These are phyloP conservation scores for Xiphorhynchus elegans DNA, from an alignment of 2,113 vertebrate genomes.

Conservation along the genomic window DNA sequence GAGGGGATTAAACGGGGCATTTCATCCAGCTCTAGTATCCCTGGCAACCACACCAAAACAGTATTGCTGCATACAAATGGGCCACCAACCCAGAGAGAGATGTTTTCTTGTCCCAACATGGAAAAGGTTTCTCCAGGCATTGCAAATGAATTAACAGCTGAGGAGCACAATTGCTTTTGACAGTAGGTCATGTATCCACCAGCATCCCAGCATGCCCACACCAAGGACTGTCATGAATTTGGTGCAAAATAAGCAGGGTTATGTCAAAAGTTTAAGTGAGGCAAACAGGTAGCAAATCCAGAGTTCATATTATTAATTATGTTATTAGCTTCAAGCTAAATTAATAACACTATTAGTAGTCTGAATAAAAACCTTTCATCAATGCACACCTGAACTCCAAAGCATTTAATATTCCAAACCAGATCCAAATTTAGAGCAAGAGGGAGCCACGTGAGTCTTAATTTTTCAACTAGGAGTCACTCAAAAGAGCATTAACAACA, in stretches of 20 bases:
- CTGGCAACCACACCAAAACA: not conserved
- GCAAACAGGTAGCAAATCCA: not conserved
- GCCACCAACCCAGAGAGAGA: not conserved
- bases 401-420: slow-evolving; percentile 30
- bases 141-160: not conserved
- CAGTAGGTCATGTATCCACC: not conserved
- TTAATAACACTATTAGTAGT: slow-evolving; percentile 7
- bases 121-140: not conserved
- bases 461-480: slow-evolving; percentile 15
- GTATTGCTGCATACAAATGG: not conserved
- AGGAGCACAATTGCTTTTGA: not conserved
- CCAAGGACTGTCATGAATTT: not conserved
- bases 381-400: not conserved
- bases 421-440: slow-evolving; percentile 7
- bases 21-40: not conserved
- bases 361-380: slow-evolving; percentile 19
- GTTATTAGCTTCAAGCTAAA: slow-evolving; percentile 10
- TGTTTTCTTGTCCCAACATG: not conserved
- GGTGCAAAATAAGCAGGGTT: not conserved
- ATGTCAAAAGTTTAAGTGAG: not conserved
- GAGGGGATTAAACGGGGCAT: not conserved
- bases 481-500: slow-evolving; percentile 24
- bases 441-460: not conserved
- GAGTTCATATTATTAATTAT: not conserved
- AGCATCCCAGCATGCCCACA: not conserved